Evolutionary conservation across 2,113 vertebrate genomes (phyloP).

Genomic region (Reinhardtius hippoglossoides): DNA sequence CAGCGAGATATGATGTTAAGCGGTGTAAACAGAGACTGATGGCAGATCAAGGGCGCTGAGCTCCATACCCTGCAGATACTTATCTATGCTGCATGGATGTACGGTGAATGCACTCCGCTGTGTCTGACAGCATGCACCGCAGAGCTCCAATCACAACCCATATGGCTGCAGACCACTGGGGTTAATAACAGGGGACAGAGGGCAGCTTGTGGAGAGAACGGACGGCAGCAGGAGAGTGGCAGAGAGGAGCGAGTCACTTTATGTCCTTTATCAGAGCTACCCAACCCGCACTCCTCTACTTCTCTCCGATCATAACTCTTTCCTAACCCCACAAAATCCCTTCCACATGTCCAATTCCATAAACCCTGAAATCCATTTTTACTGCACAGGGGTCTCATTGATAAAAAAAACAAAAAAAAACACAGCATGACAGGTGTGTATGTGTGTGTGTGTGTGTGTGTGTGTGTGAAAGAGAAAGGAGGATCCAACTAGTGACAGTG

Average conservation of each 20-base stretch:
- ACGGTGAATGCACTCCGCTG: not conserved
- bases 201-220: constrained; percentile 15
- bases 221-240: not conserved
- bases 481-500: constrained; percentile 41
- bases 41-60: constrained; percentile 8
- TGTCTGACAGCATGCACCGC: constrained; percentile 23
- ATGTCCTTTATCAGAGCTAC: constrained; percentile 42
- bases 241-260: not conserved
- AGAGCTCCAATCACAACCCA: constrained; percentile 42
- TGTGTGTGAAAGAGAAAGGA: constrained; percentile 47
- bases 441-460: constrained; percentile 20
- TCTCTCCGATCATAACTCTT: constrained; percentile 12
- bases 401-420: constrained; percentile 9
- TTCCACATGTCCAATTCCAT: constrained; percentile 47
- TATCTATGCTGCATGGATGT: constrained; percentile 1
- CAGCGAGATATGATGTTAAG: not conserved
- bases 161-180: constrained; percentile 38
- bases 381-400: constrained; percentile 21
- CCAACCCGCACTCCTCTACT: not conserved
- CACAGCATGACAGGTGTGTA: constrained; percentile 36
- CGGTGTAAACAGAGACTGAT: constrained; percentile 19
- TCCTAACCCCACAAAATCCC: constrained; percentile 32
- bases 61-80: constrained; percentile 11
- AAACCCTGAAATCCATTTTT: constrained; percentile 65
- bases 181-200: constrained; percentile 56